Evolutionary conservation across 1,140 invertebrate species (phyloP), one percentile per base, ranked within the genome.

Genomic region (Ceratosolen fusciceps): DNA sequence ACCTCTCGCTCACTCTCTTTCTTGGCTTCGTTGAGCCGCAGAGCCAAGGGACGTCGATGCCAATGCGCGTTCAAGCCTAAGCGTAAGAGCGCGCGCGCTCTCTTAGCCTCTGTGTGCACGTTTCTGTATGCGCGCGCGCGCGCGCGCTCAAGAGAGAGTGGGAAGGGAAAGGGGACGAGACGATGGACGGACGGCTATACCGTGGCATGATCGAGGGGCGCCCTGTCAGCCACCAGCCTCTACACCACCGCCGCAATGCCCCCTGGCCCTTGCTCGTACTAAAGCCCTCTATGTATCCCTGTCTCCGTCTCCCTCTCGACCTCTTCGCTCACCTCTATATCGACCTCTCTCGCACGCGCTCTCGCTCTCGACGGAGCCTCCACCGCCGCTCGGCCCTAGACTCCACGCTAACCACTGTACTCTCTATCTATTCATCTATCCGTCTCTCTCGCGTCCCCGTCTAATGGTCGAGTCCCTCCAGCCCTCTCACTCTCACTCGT

Each of bases 241-340:
- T 65, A 10, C 77, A 10, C 77, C 67, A 60, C 70, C 77, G 73
- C 56, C 43, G 43, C 71, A 68, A 65, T 68, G 31, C 54, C 58
- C 39, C 70, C 37, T 72, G 65, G 68, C 16, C 34, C 4, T 56
- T 21, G 34, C 4, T 56, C 10, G 34, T 49, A 37, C 70, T 56
- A 21, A 34, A 37, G 34, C 10, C 19, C 21, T 68, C 21, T 52
- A 9, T 52, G 9, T 52, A 9, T 52, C 49, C 21, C 49, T 52
- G 9, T 52, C 49, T 52, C 49, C 21, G 9, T 52, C 14, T 52
- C 49, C 21, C 49, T 52, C 49, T 16, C 49, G 16, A 47, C 16
- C 43, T 47, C 43, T 47, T 47, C 43, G 8, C 43, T 47, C 43
- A 7, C 43, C 43, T 47, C 16, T 47, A 7, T 47, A 7, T 16